These are phyloP conservation scores for Holacanthus passer DNA, from an alignment of 2,113 vertebrate genomes.

Conservation along the genomic window DNA sequence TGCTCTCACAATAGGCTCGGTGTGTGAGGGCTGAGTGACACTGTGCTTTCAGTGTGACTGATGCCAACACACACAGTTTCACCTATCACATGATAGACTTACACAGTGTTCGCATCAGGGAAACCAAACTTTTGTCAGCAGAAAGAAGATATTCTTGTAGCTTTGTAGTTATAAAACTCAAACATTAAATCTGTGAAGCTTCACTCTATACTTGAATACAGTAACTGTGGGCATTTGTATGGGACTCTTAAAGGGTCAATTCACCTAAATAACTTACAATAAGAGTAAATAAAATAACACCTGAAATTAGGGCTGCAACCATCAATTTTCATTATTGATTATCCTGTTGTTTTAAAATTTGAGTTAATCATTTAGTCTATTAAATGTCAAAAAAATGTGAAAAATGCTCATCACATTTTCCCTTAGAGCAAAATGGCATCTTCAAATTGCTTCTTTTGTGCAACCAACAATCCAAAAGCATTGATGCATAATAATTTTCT, in stretches of 20 bases:
- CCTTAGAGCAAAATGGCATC: no score
- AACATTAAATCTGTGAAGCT: no score
- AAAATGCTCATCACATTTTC: no score
- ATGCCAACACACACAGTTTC: constrained; percentile 25
- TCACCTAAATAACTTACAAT: background rate
- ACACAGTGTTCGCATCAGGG: background rate
- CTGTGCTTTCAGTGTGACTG: constrained; percentile 36
- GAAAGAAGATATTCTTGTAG: background rate
- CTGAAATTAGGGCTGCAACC: no score
- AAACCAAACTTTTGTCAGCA: background rate
- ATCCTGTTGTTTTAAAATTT: no score
- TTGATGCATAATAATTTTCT: no score
- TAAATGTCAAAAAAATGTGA: no score
- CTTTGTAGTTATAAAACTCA: background rate
- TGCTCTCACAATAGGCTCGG: constrained; percentile 68
- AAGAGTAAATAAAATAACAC: no score
- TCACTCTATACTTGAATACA: background rate
- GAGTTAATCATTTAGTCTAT: no score
- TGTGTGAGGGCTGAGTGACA: constrained; percentile 62
- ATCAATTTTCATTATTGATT: no score
- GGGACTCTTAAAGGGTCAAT: background rate
- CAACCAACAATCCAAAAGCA: no score
- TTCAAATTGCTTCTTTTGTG: no score
- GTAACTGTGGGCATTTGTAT: background rate
- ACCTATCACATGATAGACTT: background rate